Evolutionary conservation across 2,113 vertebrate species (phyloP), one percentile per base, ranked within the genome.

Genomic region (Perca fluviatilis): DNA sequence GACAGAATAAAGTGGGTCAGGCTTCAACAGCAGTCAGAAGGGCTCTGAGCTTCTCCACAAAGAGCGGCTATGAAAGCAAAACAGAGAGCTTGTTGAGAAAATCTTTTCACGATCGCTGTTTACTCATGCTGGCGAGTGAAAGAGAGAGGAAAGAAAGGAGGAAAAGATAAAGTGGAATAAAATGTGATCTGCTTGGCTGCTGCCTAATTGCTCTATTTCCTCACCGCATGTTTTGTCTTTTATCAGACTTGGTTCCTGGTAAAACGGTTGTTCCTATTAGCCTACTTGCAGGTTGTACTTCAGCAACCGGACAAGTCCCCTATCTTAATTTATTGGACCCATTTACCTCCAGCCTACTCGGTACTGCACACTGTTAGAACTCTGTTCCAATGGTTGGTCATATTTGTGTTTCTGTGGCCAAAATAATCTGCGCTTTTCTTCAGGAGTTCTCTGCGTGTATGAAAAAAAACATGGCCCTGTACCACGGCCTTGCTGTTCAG

Each of bases 1-100:
- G 92, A 71, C 83, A 74, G 87, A 83, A 74, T 89, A 92, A 93
- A 93, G 67, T 93, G 90, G 89, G 91, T 93, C 92, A 90, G 79
- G 74, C 84, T 83, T 88, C 83, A 36, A 40, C 83, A 77, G 86
- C 82, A 85, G 87, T 77, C 73, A 54, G 62, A 80, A 27, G 70
- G 70, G 53, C 86, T 91, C 80, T 27, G 30, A 79, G 82, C 68
- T 76, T 56, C 78, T 80, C 56, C 57, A 77, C 84, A 83, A 84
- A 84, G 79, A 71, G 80, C 81, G 69, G 18, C 68, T 16, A 49
- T 18, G 74, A 85, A 87, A 87, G 87, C 83, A 83, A 82, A 86
- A 85, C 57, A 56, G 54, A 86, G 66, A 67, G 80, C 78, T 60
- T 74, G 68, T 43, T 54, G 78, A 83, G 84, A 86, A 86, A 88